These are phyloP conservation scores for Ceyx melanurus DNA, from an alignment of 2,113 vertebrate species.

Conservation along the genomic window DNA sequence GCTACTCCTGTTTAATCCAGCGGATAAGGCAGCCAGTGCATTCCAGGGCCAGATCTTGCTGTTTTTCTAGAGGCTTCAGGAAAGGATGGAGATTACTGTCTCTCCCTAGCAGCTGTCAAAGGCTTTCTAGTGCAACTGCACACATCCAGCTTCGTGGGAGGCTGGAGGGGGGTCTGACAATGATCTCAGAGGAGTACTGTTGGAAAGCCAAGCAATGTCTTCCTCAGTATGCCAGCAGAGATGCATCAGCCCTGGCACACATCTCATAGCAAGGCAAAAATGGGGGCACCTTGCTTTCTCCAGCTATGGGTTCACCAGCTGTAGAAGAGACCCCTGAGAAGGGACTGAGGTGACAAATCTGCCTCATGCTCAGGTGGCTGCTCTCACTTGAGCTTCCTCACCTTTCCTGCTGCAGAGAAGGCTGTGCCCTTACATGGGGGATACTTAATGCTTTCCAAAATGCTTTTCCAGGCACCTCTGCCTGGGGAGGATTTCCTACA, in stretches of 20 bases:
- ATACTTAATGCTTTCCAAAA: neutral
- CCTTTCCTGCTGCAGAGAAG: neutral
- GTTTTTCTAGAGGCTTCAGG: neutral
- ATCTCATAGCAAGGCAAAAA: neutral
- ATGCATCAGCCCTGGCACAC: neutral
- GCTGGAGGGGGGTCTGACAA: rapidly evolving
- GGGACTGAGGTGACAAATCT: neutral
- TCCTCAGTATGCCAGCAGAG: neutral
- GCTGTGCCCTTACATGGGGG: rapidly evolving
- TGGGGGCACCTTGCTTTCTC: neutral
- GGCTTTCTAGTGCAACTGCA: neutral
- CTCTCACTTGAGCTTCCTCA: neutral
- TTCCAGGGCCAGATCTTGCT: neutral
- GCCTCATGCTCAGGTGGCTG: neutral
- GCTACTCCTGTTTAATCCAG: neutral
- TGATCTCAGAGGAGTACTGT: neutral
- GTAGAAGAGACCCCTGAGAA: neutral
- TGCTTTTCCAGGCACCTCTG: neutral
- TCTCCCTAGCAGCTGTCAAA: neutral
- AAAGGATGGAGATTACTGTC: neutral
- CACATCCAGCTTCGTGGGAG: neutral
- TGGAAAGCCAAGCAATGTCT: neutral
- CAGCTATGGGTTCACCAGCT: rapidly evolving
- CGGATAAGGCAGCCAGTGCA: neutral
- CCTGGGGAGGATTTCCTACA: neutral